phyloP scores from a whole-genome alignment of 2,797 vertebrate species.

The Muscicapa comitata region DNA sequence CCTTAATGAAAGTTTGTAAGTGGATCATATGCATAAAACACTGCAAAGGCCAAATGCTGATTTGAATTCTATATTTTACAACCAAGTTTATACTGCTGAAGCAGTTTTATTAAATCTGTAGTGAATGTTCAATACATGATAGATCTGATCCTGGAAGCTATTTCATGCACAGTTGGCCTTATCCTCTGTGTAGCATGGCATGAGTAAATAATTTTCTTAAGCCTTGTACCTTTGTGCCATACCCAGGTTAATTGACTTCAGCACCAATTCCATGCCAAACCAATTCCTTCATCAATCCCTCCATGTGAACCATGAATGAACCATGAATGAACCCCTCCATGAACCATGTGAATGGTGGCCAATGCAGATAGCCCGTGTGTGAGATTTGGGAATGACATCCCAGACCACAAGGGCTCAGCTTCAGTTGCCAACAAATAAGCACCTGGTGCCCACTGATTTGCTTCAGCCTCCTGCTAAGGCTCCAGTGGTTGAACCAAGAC shows the following conservation, averaged over 20 bases:
- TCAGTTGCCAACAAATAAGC: neutral
- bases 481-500: neutral
- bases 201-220: neutral
- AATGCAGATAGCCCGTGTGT: neutral
- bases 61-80: constrained; percentile 68
- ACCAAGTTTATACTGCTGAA: constrained; percentile 56
- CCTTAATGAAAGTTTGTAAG: constrained; percentile 53
- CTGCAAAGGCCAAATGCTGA: constrained; percentile 56
- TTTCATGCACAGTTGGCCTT: constrained; percentile 1
- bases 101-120: constrained; percentile 57
- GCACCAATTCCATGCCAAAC: neutral
- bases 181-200: neutral
- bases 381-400: neutral
- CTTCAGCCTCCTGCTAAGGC: neutral
- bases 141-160: neutral
- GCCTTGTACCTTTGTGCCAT: neutral
- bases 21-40: constrained; percentile 43
- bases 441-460: neutral
- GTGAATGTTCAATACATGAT: constrained; percentile 19
- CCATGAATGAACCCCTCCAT: too few relatives aligned
- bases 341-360: neutral
- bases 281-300: neutral
- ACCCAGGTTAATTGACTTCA: neutral
- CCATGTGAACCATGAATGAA: neutral
- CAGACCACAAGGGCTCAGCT: neutral